Evolutionary conservation across 2,113 vertebrate genomes (phyloP).

Genomic region (Istiophorus platypterus): DNA sequence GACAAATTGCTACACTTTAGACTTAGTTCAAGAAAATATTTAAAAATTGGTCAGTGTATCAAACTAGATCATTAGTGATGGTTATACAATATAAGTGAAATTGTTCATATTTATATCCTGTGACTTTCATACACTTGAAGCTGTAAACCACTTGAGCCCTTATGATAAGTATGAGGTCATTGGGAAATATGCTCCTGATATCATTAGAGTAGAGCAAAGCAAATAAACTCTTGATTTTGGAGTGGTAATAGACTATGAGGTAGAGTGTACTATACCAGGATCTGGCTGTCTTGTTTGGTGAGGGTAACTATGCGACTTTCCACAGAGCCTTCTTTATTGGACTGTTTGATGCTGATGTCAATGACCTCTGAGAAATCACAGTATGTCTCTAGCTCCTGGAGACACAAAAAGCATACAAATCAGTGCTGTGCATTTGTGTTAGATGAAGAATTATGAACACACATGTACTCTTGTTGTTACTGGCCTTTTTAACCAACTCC

Average conservation of each 20-base stretch:
- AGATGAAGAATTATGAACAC: not conserved
- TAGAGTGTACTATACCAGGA: slow-evolving; percentile 85
- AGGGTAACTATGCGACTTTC: slow-evolving; percentile 96
- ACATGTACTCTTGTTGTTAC: not conserved
- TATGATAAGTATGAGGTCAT: not conserved
- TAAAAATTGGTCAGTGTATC: not conserved
- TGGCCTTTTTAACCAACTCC: slow-evolving; percentile 7
- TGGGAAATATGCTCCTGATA: not conserved
- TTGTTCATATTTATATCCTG: not conserved
- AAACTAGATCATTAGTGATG: not conserved
- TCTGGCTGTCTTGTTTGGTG: slow-evolving; percentile 93
- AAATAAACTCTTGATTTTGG: not conserved
- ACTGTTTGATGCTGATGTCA: slow-evolving; percentile 96
- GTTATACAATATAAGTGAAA: not conserved
- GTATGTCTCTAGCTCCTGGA: slow-evolving; percentile 92
- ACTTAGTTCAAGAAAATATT: not conserved
- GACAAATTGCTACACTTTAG: not conserved
- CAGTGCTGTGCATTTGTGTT: not conserved
- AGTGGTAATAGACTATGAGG: not conserved
- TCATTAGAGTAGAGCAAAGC: not conserved
- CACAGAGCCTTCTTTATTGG: slow-evolving; percentile 90
- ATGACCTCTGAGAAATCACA: slow-evolving; percentile 98
- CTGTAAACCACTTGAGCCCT: not conserved
- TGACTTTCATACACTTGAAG: not conserved
- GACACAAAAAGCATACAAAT: slow-evolving; percentile 9